A percentile compares a stretch with the other conserved stretches of the same genome.
phyloP scores from a whole-genome alignment of 2,113 vertebrate species.

The Tragelaphus strepsiceros region DNA sequence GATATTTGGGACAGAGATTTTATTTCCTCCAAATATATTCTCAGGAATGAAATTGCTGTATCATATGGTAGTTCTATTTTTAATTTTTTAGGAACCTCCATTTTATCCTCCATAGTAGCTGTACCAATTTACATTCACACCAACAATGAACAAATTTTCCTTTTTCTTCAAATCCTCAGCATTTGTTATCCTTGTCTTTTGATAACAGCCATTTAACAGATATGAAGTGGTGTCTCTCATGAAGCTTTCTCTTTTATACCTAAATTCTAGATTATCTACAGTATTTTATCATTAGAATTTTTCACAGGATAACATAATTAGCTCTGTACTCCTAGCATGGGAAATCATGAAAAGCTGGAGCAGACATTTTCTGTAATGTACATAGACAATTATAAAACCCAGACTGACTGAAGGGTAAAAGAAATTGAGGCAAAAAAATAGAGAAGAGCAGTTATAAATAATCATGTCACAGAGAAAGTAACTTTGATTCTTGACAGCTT shows the following conservation, averaged over 20 bases:
- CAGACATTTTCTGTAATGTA: neutral
- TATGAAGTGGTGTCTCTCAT: neutral
- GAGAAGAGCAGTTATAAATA: neutral
- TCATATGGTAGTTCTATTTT: neutral
- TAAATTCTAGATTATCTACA: constrained; percentile 41
- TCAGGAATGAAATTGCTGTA: neutral
- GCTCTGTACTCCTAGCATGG: neutral
- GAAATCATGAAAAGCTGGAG: neutral
- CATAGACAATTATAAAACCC: neutral
- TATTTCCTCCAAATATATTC: neutral
- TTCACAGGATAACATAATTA: neutral
- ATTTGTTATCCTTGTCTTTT: neutral
- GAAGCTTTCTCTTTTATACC: neutral
- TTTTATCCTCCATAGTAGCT: neutral
- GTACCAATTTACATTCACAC: neutral
- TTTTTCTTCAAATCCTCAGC: neutral
- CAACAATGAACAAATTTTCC: neutral
- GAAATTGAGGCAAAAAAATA: neutral
- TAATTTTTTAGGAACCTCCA: neutral
- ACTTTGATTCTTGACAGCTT: neutral
- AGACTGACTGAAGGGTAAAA: neutral
- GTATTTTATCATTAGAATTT: neutral
- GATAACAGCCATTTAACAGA: neutral
- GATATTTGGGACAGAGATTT: neutral
- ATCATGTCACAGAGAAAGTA: neutral